phyloP scores from a whole-genome alignment of 2,113 vertebrate genomes.

The Apodemus sylvaticus region DNA sequence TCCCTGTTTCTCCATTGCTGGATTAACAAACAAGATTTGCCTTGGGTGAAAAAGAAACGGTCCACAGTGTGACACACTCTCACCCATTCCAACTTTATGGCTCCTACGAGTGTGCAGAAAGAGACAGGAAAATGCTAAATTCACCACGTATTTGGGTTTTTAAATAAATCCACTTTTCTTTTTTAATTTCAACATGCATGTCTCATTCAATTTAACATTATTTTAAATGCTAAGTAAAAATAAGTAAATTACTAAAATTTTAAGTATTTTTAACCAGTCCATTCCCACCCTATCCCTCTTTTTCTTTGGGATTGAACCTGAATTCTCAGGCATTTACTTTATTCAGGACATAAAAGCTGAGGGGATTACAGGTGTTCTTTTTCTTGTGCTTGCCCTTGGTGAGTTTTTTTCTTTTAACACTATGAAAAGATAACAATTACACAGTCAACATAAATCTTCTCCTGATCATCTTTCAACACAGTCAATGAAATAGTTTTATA shows the following conservation, averaged over 20 bases:
- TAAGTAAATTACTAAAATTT: conserved; percentile 48
- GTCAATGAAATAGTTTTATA: neutral
- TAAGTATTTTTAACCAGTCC: conserved; percentile 20
- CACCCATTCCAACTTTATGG: conserved; percentile 26
- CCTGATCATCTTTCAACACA: neutral
- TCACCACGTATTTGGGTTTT: conserved; percentile 58
- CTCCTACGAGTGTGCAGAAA: conserved; percentile 62
- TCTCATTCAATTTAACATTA: conserved; percentile 54
- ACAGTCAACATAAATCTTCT: neutral
- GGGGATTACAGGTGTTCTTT: neutral
- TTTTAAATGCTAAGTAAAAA: conserved; percentile 27
- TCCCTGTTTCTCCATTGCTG: conserved; percentile 62
- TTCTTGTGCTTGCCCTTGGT: neutral
- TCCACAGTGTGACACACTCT: conserved; percentile 51
- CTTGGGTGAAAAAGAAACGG: conserved; percentile 51
- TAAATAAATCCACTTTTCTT: conserved; percentile 46
- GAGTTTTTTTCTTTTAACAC: conserved; percentile 31
- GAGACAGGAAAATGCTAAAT: conserved; percentile 69
- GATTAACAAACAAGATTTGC: conserved; percentile 41
- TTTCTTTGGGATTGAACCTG: neutral
- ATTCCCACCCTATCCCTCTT: fast-evolving
- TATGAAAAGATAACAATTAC: conserved; percentile 27
- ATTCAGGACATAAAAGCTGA: neutral
- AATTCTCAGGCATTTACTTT: neutral
- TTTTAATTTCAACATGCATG: conserved; percentile 47